Percentiles rank a stretch among this genome's conserved stretches.
Evolutionary conservation across 2,888 invertebrate genomes (phyloP).

Genomic region (Tholera decimalis): DNA sequence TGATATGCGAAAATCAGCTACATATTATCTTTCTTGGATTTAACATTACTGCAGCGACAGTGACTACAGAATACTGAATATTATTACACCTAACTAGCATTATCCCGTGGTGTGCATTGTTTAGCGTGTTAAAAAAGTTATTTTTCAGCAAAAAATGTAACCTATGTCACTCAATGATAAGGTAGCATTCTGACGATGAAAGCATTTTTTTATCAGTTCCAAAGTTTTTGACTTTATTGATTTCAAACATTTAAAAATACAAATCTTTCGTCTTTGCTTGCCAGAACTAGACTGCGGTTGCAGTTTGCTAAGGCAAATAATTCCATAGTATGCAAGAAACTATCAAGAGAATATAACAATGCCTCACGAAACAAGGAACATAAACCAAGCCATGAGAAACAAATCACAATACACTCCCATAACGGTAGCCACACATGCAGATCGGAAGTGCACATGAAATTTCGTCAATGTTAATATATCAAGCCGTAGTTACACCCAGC

Average conservation of each 20-base stretch:
- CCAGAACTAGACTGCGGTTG: too few species aligned
- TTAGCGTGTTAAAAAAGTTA: too few species aligned
- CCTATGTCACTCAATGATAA: too few species aligned
- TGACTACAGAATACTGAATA: not conserved
- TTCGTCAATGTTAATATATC: slow-evolving; percentile 62
- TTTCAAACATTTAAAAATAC: too few species aligned
- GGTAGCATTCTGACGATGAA: too few species aligned
- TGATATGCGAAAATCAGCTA: not conserved
- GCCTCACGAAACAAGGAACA: slow-evolving; percentile 10
- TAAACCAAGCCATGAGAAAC: slow-evolving; percentile 46
- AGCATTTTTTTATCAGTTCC: too few species aligned
- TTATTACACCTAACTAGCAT: too few species aligned
- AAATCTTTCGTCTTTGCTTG: too few species aligned
- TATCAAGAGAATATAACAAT: slow-evolving; percentile 2
- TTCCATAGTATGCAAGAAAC: not conserved
- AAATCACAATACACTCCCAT: slow-evolving; percentile 52
- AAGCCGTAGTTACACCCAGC: slow-evolving; percentile 59
- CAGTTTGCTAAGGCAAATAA: not conserved
- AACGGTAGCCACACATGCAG: slow-evolving; percentile 58
- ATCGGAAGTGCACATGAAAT: slow-evolving; percentile 63
- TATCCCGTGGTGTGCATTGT: too few species aligned
- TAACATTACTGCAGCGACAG: not conserved
- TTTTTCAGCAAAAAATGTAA: too few species aligned
- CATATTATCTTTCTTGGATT: not conserved
- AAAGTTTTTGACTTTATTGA: too few species aligned